Conservation (phyloP, 2,113 vertebrate species). For the Cavia porcellus region DNA sequence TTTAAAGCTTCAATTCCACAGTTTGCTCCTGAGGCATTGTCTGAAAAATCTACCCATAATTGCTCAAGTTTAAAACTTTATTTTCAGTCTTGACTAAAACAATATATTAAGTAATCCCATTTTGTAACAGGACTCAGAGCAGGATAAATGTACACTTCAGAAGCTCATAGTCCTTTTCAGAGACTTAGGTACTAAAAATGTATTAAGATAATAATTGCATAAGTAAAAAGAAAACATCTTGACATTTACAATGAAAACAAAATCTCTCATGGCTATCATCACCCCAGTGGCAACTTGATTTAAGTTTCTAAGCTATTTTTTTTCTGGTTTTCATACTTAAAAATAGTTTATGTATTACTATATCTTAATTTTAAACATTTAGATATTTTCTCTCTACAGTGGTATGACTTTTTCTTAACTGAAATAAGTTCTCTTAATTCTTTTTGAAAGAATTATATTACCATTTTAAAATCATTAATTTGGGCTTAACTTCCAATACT, state of each 20-base stretch:
- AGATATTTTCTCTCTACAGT: neutral
- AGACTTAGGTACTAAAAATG: conserved; percentile 23
- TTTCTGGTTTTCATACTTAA: neutral
- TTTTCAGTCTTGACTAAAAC: conserved; percentile 9
- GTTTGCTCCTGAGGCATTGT: neutral
- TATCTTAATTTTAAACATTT: neutral
- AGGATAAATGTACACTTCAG: conserved; percentile 2
- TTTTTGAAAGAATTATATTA: neutral
- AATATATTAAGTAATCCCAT: neutral
- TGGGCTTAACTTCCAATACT: neutral
- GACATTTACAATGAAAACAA: conserved; percentile 51
- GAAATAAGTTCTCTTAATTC: neutral
- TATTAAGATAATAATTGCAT: conserved; percentile 1
- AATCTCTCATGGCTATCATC: neutral
- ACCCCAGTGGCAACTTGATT: neutral
- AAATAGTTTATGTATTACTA: neutral
- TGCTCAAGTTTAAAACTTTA: neutral
- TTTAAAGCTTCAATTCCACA: conserved; percentile 19
- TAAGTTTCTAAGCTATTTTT: neutral
- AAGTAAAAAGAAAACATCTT: conserved; percentile 17
- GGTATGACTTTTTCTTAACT: neutral
- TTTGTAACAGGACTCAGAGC: conserved; percentile 1
- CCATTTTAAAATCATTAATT: neutral
- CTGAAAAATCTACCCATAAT: conserved; percentile 11
- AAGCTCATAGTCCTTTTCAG: neutral